Percentiles rank a stretch among this genome's conserved stretches.
phyloP scores from a whole-genome alignment of 2,113 vertebrate species.

The Pelodiscus sinensis region DNA sequence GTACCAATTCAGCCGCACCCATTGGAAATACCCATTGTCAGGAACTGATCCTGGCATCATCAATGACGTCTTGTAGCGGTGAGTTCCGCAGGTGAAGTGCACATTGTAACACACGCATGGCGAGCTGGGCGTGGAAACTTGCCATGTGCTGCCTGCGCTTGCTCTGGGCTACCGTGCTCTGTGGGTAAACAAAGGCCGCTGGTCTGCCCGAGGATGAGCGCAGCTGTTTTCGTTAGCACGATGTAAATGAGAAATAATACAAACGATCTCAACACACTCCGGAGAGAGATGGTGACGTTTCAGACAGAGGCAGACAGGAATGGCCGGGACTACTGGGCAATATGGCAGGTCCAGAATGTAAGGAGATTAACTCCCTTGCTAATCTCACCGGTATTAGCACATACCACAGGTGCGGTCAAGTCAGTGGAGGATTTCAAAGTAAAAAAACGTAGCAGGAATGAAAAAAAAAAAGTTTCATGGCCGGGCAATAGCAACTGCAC shows the following conservation, averaged over 20 bases:
- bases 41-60: background rate
- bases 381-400: slow-evolving; percentile 51
- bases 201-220: background rate
- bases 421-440: slow-evolving; percentile 50
- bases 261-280: background rate
- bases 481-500: background rate
- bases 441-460: background rate
- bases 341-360: slow-evolving; percentile 34
- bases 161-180: background rate
- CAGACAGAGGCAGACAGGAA: background rate
- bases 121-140: background rate
- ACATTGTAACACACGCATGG: background rate
- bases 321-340: background rate
- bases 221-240: background rate
- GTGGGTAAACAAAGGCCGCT: background rate
- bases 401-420: slow-evolving; percentile 15
- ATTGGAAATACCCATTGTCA: background rate
- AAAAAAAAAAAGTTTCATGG: background rate
- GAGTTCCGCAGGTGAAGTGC: background rate
- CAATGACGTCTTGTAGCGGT: background rate
- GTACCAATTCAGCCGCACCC: background rate
- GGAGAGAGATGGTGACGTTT: background rate
- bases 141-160: background rate
- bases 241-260: background rate
- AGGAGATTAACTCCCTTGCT: slow-evolving; percentile 59